A percentile compares a stretch with the other conserved stretches of the same genome.
Evolutionary conservation across 2,797 vertebrate genomes (phyloP).

Genomic region (Ciconia nigra): DNA sequence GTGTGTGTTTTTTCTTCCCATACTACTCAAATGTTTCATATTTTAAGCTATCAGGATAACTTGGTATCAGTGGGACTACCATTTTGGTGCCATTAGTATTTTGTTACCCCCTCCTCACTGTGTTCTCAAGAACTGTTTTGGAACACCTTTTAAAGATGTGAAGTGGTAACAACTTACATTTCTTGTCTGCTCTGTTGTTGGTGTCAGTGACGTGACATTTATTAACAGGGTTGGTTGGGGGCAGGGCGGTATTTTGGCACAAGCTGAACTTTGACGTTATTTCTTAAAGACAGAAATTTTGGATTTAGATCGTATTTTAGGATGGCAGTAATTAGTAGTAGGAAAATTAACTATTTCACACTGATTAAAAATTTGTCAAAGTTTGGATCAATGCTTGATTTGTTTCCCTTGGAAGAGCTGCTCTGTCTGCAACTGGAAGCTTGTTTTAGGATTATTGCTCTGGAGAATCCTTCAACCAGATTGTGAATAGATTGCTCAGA

Average conservation of each 20-base stretch:
- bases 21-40: not conserved
- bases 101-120: not conserved
- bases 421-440: not conserved
- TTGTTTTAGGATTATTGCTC: not conserved
- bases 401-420: not conserved
- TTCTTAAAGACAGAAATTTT: not conserved
- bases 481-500: not conserved
- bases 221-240: not conserved
- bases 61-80: not conserved
- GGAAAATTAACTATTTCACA: not conserved
- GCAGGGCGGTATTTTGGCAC: not conserved
- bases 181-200: not conserved
- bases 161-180: not conserved
- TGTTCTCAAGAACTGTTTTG: not conserved
- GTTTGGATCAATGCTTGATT: not conserved
- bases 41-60: not conserved
- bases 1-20: not conserved
- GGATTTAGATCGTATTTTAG: not conserved
- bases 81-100: not conserved
- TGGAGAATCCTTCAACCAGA: not conserved
- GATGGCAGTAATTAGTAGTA: not conserved
- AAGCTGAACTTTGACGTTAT: not conserved
- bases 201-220: not conserved
- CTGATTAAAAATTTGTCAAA: not conserved
- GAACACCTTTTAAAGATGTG: not conserved